These are phyloP conservation scores for Ophioninae sp. DNA, from an alignment of 2,888 invertebrate genomes.

Conservation along the genomic window DNA sequence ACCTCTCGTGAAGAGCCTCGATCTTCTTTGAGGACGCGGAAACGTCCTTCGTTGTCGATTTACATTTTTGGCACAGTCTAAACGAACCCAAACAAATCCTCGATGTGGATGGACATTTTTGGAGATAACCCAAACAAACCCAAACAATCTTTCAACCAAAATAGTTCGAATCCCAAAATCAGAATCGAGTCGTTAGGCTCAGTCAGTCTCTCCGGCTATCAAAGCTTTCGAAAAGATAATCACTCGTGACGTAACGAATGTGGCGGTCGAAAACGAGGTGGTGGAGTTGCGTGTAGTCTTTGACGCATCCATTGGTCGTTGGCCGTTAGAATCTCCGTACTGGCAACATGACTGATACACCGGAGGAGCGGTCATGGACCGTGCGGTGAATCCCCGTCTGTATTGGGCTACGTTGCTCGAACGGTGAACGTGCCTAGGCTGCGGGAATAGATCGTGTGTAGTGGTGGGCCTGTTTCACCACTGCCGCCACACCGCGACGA, in stretches of 20 bases:
- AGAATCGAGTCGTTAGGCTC: too few relatives aligned
- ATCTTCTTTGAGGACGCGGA: background rate
- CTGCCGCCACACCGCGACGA: conserved; percentile 37
- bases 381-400: conserved; percentile 1
- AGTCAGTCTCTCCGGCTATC: too few relatives aligned
- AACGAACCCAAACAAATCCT: too few relatives aligned
- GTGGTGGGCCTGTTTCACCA: conserved; percentile 72
- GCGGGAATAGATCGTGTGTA: conserved; percentile 71
- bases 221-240: too few relatives aligned
- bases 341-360: conserved; percentile 21
- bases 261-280: too few relatives aligned
- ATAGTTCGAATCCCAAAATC: too few relatives aligned
- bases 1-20: background rate
- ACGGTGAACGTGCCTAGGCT: conserved; percentile 55
- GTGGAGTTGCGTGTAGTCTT: background rate
- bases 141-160: too few relatives aligned
- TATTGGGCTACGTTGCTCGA: conserved; percentile 38
- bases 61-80: too few relatives aligned
- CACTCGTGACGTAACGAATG: too few relatives aligned
- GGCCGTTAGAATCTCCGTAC: conserved; percentile 31
- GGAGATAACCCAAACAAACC: too few relatives aligned
- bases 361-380: conserved; percentile 7
- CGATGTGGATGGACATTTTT: too few relatives aligned
- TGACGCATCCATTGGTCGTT: conserved; percentile 25
- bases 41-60: background rate